These are phyloP conservation scores for Drosophila eohydei DNA, from an alignment of 2,888 invertebrate genomes.

Conservation along the genomic window DNA sequence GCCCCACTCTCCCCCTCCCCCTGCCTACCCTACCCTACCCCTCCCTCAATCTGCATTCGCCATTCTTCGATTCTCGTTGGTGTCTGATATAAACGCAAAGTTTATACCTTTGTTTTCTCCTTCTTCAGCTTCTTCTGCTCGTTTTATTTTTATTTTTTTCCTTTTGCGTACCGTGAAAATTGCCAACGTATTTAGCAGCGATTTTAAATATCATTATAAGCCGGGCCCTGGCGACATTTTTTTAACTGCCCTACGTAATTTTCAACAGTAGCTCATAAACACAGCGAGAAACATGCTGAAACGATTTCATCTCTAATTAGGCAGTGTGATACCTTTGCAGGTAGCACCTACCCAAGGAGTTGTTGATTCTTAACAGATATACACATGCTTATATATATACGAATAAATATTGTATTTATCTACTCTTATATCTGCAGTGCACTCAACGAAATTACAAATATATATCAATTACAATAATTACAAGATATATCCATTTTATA, in stretches of 20 bases:
- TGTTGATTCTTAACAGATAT: neutral
- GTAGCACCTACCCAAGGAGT: neutral
- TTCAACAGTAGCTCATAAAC: conserved; percentile 65
- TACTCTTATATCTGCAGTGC: no score
- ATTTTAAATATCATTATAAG: conserved; percentile 78
- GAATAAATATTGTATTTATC: no score
- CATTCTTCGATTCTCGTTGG: conserved; percentile 40
- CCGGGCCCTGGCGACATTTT: conserved; percentile 47
- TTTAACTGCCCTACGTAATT: conserved; percentile 63
- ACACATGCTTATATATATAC: no score
- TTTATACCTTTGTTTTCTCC: conserved; percentile 14
- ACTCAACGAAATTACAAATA: no score
- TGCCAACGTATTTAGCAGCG: conserved; percentile 78
- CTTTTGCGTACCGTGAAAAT: conserved; percentile 67
- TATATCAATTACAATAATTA: neutral
- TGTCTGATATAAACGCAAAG: conserved; percentile 68
- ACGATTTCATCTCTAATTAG: conserved; percentile 49
- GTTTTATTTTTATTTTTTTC: neutral
- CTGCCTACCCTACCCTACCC: neutral
- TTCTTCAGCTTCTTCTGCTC: neutral
- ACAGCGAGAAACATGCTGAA: conserved; percentile 35
- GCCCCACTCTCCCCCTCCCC: neutral
- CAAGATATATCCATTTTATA: no score
- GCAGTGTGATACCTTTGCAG: neutral
- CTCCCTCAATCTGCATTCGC: conserved; percentile 7